Evolutionary conservation across 2,113 vertebrate species (phyloP).

Genomic region (Pelvicachromis taeniatus): DNA sequence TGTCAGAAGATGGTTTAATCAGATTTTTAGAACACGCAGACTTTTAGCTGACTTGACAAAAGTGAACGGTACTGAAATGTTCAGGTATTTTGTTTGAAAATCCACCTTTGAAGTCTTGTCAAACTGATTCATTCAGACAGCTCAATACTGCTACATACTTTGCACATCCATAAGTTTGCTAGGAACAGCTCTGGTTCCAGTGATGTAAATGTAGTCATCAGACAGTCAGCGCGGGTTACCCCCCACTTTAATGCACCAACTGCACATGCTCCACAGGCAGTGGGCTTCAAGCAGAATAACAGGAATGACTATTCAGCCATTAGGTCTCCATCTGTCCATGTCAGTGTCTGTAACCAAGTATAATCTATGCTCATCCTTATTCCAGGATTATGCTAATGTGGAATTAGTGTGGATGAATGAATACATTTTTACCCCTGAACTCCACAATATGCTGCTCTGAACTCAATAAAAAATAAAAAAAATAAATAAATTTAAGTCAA

Average conservation of each 20-base stretch:
- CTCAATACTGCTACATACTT: neutral
- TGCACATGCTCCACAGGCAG: neutral
- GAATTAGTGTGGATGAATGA: neutral
- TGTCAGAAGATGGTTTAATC: neutral
- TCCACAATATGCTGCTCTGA: neutral
- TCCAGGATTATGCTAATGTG: neutral
- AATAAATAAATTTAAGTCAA: no score
- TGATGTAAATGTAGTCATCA: neutral
- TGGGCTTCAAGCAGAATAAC: neutral
- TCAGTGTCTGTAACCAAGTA: neutral
- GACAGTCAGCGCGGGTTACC: rapidly evolving
- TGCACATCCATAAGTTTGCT: neutral
- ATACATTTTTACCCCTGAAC: neutral
- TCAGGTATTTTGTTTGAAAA: neutral
- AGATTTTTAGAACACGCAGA: neutral
- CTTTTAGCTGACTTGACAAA: neutral
- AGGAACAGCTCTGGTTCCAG: neutral
- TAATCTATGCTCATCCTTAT: neutral
- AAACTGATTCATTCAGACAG: neutral
- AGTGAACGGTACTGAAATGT: neutral
- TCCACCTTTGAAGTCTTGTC: neutral
- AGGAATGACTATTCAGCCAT: neutral
- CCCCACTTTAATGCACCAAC: neutral
- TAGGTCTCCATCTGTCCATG: neutral
- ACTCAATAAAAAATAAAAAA: no score